Evolutionary conservation across 2,888 invertebrate genomes (phyloP).

Genomic region (Achlya flavicornis): DNA sequence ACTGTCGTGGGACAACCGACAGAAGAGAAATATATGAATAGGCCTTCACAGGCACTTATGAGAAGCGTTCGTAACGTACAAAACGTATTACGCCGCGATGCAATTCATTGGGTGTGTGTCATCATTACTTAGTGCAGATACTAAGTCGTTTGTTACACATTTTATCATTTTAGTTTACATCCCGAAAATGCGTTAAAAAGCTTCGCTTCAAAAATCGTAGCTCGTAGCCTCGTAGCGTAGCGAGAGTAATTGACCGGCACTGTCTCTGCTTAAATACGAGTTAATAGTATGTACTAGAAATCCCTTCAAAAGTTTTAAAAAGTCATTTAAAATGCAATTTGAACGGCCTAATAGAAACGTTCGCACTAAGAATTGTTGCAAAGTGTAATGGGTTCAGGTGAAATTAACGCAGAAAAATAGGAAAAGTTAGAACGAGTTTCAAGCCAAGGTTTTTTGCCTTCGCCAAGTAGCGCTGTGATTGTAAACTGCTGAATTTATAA

Average conservation of each 20-base stretch:
- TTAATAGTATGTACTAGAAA: constrained; percentile 26
- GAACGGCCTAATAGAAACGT: constrained; percentile 76
- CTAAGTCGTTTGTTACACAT: no score
- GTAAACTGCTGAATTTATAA: constrained; percentile 84
- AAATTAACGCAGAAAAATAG: constrained; percentile 84
- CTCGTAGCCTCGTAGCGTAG: not conserved
- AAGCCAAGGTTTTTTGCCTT: constrained; percentile 75
- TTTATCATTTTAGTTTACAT: no score
- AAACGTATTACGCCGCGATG: no score
- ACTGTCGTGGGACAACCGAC: no score
- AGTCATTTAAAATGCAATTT: constrained; percentile 80
- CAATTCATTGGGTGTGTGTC: no score
- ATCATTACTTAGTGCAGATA: no score
- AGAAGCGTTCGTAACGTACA: no score
- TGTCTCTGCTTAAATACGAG: constrained; percentile 9
- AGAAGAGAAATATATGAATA: no score
- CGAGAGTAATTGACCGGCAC: no score
- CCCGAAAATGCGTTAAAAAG: no score
- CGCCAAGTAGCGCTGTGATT: constrained; percentile 80
- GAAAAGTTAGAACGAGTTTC: constrained; percentile 83
- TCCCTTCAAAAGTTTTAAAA: constrained; percentile 49
- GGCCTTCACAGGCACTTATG: no score
- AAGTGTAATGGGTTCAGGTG: constrained; percentile 83
- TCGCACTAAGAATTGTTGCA: constrained; percentile 80
- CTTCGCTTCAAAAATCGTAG: no score